Conservation (phyloP, 2,888 invertebrate species). For the Rotaria macrura region DNA sequence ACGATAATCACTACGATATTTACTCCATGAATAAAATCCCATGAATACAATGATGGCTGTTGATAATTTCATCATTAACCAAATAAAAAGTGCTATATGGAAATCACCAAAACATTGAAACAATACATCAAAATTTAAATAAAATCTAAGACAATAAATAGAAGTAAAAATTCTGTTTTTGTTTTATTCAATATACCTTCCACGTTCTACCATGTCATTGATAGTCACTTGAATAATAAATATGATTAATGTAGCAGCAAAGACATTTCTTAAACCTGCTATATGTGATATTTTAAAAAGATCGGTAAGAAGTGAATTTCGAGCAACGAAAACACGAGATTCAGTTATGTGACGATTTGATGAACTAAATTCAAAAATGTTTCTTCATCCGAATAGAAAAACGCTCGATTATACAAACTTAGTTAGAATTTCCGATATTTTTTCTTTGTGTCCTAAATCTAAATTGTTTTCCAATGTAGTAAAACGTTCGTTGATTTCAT, state of each 20-base stretch:
- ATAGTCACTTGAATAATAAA: conserved; percentile 24
- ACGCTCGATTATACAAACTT: neutral
- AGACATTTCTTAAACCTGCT: conserved; percentile 25
- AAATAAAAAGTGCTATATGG: conserved; percentile 17
- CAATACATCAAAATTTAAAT: conserved; percentile 29
- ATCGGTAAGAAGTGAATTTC: conserved; percentile 30
- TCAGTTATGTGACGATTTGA: neutral
- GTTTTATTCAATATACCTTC: conserved; percentile 20
- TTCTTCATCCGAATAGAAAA: too few species aligned
- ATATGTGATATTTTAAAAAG: conserved; percentile 33
- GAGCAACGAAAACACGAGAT: conserved; percentile 5
- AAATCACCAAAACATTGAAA: conserved; percentile 21
- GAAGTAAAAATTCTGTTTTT: neutral
- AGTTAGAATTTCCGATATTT: neutral
- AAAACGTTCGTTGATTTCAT: neutral
- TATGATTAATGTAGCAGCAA: conserved; percentile 24
- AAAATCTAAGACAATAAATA: conserved; percentile 13
- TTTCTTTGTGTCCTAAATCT: neutral
- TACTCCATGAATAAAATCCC: conserved; percentile 20
- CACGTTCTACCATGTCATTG: conserved; percentile 17
- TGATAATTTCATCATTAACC: conserved; percentile 28
- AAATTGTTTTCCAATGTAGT: neutral
- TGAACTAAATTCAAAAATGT: neutral
- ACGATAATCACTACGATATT: neutral
- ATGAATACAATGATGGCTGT: conserved; percentile 24